phyloP scores from a whole-genome alignment of 1,140 invertebrate species.

The Bombus cullumanus region DNA sequence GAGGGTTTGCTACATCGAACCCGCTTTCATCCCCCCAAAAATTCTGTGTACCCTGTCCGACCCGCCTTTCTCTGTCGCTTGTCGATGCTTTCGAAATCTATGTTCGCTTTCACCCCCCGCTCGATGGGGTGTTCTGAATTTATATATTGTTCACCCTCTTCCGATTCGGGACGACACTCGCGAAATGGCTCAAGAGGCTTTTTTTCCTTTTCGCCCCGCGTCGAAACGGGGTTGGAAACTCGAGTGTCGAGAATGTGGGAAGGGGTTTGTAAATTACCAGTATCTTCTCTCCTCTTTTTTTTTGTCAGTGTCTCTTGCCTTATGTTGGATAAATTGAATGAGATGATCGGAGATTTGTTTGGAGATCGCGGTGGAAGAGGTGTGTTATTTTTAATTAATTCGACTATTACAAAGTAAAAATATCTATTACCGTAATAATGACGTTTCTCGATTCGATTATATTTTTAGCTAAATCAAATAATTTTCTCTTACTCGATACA shows the following conservation, averaged over 20 bases:
- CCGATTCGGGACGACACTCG: constrained; percentile 64
- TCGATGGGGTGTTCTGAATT: constrained; percentile 58
- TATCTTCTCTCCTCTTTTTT: neutral
- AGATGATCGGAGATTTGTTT: constrained; percentile 25
- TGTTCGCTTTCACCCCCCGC: constrained; percentile 36
- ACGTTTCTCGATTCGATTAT: too few relatives aligned
- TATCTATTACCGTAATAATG: too few relatives aligned
- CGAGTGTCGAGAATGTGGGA: constrained; percentile 34
- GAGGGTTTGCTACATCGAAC: constrained; percentile 36
- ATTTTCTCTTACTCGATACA: too few relatives aligned
- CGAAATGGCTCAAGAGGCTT: constrained; percentile 62
- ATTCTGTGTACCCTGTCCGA: neutral
- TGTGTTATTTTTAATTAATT: neutral
- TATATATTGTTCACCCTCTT: constrained; percentile 64
- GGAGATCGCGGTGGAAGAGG: neutral
- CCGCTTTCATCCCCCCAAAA: neutral
- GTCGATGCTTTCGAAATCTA: constrained; percentile 63
- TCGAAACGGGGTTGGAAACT: neutral
- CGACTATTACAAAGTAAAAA: too few relatives aligned
- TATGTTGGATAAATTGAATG: neutral
- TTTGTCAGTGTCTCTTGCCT: neutral
- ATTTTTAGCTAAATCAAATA: too few relatives aligned
- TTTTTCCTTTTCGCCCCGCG: constrained; percentile 16
- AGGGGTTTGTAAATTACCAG: constrained; percentile 61
- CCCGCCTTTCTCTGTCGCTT: constrained; percentile 42